These are phyloP conservation scores for Onthophagus sagittarius DNA, from an alignment of 2,888 invertebrate species.

Conservation along the genomic window DNA sequence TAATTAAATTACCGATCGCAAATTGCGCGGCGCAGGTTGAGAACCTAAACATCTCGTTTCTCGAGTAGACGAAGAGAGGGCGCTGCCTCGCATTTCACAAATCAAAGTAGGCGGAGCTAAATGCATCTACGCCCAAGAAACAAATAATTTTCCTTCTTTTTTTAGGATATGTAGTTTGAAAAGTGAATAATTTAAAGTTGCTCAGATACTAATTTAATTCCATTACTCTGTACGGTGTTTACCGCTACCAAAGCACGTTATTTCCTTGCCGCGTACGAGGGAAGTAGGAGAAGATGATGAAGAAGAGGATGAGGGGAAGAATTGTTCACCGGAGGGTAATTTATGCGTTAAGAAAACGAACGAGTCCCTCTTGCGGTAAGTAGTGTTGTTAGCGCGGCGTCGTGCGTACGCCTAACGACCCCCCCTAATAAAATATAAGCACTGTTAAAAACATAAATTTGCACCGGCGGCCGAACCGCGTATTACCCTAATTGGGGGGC, in stretches of 20 bases:
- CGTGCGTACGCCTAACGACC: not conserved
- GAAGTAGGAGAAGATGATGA: not conserved
- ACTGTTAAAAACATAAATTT: slow-evolving; percentile 14
- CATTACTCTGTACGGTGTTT: not conserved
- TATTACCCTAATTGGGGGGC: slow-evolving; percentile 11
- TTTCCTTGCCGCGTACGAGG: not conserved
- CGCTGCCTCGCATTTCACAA: not conserved
- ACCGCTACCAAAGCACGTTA: not conserved
- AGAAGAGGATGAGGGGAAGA: not conserved
- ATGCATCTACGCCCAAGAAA: not conserved
- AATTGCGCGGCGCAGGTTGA: not conserved
- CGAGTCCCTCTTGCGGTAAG: slow-evolving; percentile 3
- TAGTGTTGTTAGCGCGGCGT: slow-evolving; percentile 7
- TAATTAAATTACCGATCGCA: slow-evolving; percentile 11
- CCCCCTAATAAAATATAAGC: slow-evolving; percentile 11
- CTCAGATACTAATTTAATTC: not conserved
- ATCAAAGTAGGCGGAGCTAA: not conserved
- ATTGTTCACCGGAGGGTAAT: not conserved
- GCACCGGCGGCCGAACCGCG: not conserved
- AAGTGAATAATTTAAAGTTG: too few species aligned
- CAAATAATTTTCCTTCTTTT: too few species aligned
- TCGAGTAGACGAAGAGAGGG: not conserved
- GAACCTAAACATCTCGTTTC: not conserved
- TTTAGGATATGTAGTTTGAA: too few species aligned
- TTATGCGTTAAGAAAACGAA: slow-evolving; percentile 6